Conservation (phyloP, 2,888 invertebrate genomes). For the Branchipolynoe longqiensis region DNA sequence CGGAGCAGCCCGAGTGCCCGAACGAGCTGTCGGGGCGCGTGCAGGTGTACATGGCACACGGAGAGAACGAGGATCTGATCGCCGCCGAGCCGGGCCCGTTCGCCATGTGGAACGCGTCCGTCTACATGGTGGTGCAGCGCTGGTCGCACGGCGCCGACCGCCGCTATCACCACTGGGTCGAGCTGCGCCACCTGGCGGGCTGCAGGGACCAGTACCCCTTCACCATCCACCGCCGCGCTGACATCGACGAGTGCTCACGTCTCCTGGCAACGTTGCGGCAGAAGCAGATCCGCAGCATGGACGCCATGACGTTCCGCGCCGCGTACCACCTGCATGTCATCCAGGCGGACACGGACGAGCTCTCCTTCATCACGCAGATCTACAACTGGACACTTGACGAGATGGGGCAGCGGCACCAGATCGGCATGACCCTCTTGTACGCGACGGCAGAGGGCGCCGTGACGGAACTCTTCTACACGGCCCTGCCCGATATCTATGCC, state of each 20-base stretch:
- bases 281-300: neutral
- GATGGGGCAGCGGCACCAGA: neutral
- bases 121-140: constrained; percentile 30
- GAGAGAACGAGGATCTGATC: constrained; percentile 21
- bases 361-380: constrained; percentile 37
- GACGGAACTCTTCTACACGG: constrained; percentile 4
- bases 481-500: neutral
- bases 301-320: neutral
- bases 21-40: constrained; percentile 15
- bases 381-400: constrained; percentile 52
- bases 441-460: constrained; percentile 4
- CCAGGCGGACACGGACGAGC: neutral
- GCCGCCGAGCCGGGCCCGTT: constrained; percentile 32
- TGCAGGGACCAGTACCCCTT: constrained; percentile 43
- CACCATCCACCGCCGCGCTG: constrained; percentile 23
- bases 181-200: constrained; percentile 19
- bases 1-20: constrained; percentile 35
- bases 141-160: neutral
- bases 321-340: constrained; percentile 43
- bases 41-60: constrained; percentile 34
- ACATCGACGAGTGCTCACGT: constrained; percentile 37
- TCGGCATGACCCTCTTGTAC: neutral
- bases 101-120: constrained; percentile 52
- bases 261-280: constrained; percentile 11
- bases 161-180: neutral